phyloP scores from a whole-genome alignment of 1,140 invertebrate genomes.

The Caenorhabditis inopinata region DNA sequence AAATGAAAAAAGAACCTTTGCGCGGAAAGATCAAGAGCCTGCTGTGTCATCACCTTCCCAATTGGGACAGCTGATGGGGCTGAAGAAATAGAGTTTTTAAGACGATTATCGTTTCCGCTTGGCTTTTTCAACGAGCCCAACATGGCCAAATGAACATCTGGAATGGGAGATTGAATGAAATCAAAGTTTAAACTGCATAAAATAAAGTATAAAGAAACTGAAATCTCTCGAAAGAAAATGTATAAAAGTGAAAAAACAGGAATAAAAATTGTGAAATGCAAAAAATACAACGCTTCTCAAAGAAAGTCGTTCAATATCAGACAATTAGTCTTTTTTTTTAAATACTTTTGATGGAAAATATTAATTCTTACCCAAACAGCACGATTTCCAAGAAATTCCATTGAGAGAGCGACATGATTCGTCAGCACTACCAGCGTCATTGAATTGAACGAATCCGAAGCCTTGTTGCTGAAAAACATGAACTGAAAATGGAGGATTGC shows the following conservation, averaged over 20 bases:
- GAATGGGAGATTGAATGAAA: neutral
- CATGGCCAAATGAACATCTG: constrained; percentile 47
- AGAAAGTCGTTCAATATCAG: neutral
- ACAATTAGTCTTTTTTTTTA: no score
- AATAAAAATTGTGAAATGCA: neutral
- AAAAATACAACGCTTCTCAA: neutral
- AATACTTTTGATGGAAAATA: neutral
- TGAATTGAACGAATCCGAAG: constrained; percentile 45
- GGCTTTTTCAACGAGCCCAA: constrained; percentile 27
- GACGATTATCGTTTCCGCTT: neutral
- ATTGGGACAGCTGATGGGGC: neutral
- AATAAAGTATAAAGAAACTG: neutral
- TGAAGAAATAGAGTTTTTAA: neutral
- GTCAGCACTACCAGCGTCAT: constrained; percentile 28
- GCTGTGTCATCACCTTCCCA: neutral
- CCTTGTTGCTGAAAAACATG: constrained; percentile 35
- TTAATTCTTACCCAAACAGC: constrained; percentile 28
- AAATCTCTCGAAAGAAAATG: neutral
- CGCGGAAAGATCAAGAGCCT: neutral
- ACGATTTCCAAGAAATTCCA: constrained; percentile 38
- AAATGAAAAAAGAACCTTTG: constrained; percentile 1
- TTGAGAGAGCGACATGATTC: constrained; percentile 30
- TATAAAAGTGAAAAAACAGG: neutral
- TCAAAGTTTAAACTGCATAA: neutral
- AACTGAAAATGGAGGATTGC: no score